Base-by-base conservation (phyloP, 2,888 invertebrate genomes). In the Acronicta alni region DNA sequence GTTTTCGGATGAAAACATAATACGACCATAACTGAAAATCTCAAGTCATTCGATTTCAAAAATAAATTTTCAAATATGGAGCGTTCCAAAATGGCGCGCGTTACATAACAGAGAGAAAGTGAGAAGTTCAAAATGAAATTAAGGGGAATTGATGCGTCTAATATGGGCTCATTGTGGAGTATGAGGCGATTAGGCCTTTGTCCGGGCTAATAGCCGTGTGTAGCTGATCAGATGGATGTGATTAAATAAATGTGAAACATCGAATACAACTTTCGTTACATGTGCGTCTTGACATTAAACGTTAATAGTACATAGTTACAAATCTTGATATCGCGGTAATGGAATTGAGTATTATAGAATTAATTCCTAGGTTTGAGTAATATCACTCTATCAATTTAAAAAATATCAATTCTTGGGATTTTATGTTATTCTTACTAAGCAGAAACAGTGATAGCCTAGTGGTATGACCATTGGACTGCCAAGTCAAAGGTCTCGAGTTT, bases 141-240 rank as follows among this genome's bases (percentile, higher is more conserved):
- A 86, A 84, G 77, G 72, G 64, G 85, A 79, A 84, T 86, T 81
- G 84, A 84, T 79, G 79, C 72, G 69, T 77, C 84, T 80, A 77
- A 82, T 84, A 84, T 82, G 83, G 81, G 45, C 46, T 73, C 79
- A 73, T 81, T 82, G 79, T 81, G 48, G 57, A 56, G 59, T 63
- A 61, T 63, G 71, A 77, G 66, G 38, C 72, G 74, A 82, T 82
- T 81, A 81, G 53, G 71, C 71, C 66, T 79, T 83, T 80, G 81
- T 81, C 62, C 54, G 58, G 43, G 46, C 39, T 67, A 76, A 77
- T 70, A 57, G 63, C 64, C 17, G 53, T 38, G 30, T 54, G 43
- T 58, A n/a, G n/a, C n/a, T n/a, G 72, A 68, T 58, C 68, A 55
- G 52, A 66, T 38, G 35, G n/a, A 38, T 58, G 47, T 57, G 59